Percentiles rank a stretch among this genome's conserved stretches.
phyloP scores from a whole-genome alignment of 2,888 invertebrate genomes.

The Omphaloscelis lunosa region DNA sequence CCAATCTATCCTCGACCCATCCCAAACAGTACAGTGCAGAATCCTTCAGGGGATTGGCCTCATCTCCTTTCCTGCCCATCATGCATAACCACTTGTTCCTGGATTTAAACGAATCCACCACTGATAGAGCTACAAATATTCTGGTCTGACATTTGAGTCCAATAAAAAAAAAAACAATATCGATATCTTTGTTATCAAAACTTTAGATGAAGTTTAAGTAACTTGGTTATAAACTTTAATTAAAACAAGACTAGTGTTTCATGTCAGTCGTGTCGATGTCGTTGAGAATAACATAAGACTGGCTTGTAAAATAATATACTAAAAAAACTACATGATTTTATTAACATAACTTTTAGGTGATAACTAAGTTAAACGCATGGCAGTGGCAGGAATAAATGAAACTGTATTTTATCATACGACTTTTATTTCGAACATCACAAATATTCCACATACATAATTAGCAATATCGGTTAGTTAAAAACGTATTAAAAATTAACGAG shows the following conservation, averaged over 20 bases:
- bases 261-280: too few relatives aligned
- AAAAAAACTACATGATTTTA: background rate
- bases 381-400: constrained; percentile 32
- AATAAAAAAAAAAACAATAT: background rate
- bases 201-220: background rate
- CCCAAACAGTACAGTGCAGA: background rate
- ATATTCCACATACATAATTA: constrained; percentile 81
- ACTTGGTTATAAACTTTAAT: background rate
- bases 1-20: background rate
- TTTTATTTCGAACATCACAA: constrained; percentile 86
- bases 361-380: background rate
- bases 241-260: background rate
- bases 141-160: background rate
- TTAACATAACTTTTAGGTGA: background rate
- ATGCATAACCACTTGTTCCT: background rate
- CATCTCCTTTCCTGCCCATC: background rate
- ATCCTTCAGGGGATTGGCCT: background rate
- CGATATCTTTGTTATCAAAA: background rate
- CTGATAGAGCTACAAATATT: background rate
- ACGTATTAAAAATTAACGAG: constrained; percentile 65
- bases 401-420: constrained; percentile 68
- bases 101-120: background rate
- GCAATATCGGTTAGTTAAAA: constrained; percentile 73
- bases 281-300: background rate
- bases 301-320: background rate